Percentiles rank a stretch among this genome's conserved stretches.
phyloP scores from a whole-genome alignment of 2,888 invertebrate species.

The Andrena fulva region DNA sequence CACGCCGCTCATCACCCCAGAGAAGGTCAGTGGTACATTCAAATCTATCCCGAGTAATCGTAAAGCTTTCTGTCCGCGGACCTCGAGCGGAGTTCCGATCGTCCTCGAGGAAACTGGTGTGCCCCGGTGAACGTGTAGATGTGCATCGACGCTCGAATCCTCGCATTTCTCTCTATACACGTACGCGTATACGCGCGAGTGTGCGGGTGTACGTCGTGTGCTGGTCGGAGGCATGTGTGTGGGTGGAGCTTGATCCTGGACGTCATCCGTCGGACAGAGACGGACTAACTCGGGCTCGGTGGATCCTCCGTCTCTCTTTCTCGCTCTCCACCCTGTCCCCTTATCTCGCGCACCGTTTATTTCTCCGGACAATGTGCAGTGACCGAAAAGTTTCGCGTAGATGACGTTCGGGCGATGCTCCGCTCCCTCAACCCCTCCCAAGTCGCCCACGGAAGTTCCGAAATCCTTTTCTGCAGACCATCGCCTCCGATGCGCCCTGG shows the following conservation, averaged over 20 bases:
- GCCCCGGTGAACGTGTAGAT: slow-evolving; percentile 40
- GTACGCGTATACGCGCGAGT: slow-evolving; percentile 17
- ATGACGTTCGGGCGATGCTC: slow-evolving; percentile 54
- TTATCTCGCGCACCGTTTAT: slow-evolving; percentile 58
- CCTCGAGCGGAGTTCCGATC: background rate
- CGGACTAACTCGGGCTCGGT: slow-evolving; percentile 56
- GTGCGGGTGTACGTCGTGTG: slow-evolving; percentile 43
- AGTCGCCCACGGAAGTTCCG: slow-evolving; percentile 36
- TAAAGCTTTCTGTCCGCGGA: slow-evolving; percentile 3
- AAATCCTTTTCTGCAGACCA: slow-evolving; percentile 28
- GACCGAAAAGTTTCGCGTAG: slow-evolving; percentile 70
- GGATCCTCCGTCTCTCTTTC: slow-evolving; percentile 38
- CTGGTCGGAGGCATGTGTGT: slow-evolving; percentile 65
- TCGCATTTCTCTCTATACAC: slow-evolving; percentile 3
- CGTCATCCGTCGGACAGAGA: slow-evolving; percentile 73
- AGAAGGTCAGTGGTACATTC: slow-evolving; percentile 78
- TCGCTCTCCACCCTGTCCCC: slow-evolving; percentile 28
- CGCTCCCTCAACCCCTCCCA: slow-evolving; percentile 9
- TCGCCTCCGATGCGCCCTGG: slow-evolving; percentile 25
- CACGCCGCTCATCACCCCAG: slow-evolving; percentile 84
- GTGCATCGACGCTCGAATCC: slow-evolving; percentile 34
- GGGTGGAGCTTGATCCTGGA: slow-evolving; percentile 72
- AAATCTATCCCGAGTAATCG: slow-evolving; percentile 24
- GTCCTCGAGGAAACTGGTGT: slow-evolving; percentile 20
- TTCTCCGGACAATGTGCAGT: slow-evolving; percentile 64